Evolutionary conservation across 2,888 invertebrate genomes (phyloP).

Genomic region (Meganola albula): DNA sequence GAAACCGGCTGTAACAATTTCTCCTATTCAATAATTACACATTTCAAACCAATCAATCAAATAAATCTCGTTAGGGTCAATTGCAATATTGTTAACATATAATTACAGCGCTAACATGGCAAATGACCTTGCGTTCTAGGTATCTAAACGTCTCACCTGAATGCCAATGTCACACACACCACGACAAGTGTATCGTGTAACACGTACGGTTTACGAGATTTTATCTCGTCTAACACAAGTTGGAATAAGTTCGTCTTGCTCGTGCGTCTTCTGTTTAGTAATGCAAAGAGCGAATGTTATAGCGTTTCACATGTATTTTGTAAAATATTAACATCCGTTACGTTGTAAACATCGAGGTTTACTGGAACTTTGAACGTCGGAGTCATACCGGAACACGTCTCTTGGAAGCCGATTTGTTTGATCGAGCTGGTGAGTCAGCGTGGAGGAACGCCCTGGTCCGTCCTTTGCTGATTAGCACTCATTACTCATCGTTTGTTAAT

Average conservation of each 20-base stretch:
- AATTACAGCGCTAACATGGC: constrained; percentile 44
- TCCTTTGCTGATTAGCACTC: constrained; percentile 62
- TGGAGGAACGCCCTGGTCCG: constrained; percentile 58
- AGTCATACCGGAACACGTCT: constrained; percentile 46
- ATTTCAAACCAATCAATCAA: constrained; percentile 4
- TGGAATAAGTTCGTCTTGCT: too few species aligned
- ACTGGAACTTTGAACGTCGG: constrained; percentile 23
- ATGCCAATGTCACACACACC: constrained; percentile 58
- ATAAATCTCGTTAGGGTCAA: constrained; percentile 8
- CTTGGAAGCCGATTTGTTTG: constrained; percentile 38
- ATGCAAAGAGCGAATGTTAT: constrained; percentile 16
- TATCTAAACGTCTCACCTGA: constrained; percentile 59
- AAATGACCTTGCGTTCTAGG: constrained; percentile 55
- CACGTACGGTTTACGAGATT: constrained; percentile 28
- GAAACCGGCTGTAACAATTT: constrained; percentile 12
- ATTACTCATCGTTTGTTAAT: constrained; percentile 64
- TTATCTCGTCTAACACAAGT: constrained; percentile 15
- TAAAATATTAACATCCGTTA: constrained; percentile 33
- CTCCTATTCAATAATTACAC: constrained; percentile 2
- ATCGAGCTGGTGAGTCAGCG: constrained; percentile 50
- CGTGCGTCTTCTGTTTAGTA: constrained; percentile 16
- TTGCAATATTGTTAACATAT: constrained; percentile 21
- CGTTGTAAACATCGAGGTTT: constrained; percentile 17
- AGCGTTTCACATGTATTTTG: constrained; percentile 35
- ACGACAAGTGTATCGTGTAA: constrained; percentile 31